Evolutionary conservation across 2,113 vertebrate species (phyloP).

Genomic region (Crotophaga sulcirostris): DNA sequence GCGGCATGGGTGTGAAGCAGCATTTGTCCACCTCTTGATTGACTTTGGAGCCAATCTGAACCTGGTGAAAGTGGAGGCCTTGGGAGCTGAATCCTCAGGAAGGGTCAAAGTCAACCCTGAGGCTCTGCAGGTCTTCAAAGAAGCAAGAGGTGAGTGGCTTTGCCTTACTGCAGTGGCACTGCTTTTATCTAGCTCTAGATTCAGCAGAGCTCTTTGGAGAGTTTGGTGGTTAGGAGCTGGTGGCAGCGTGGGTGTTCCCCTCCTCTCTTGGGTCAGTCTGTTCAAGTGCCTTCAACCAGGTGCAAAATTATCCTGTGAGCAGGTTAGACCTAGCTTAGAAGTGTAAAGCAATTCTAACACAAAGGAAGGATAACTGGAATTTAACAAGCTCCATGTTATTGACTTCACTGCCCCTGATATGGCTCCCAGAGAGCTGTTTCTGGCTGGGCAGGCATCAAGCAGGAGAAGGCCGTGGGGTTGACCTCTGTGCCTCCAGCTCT

Average conservation of each 20-base stretch:
- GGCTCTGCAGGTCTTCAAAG: slow-evolving; percentile 82
- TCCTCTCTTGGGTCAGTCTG: not conserved
- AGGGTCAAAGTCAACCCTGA: slow-evolving; percentile 85
- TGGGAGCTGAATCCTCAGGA: slow-evolving; percentile 72
- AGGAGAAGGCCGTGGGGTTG: not conserved
- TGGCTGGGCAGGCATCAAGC: not conserved
- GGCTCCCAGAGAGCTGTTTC: not conserved
- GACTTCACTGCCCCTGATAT: not conserved
- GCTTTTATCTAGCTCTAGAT: not conserved
- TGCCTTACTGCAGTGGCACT: not conserved
- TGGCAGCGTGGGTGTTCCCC: not conserved
- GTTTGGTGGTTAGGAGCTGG: not conserved
- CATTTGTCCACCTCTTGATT: slow-evolving; percentile 85
- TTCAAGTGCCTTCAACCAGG: not conserved
- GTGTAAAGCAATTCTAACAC: not conserved
- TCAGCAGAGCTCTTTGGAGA: not conserved
- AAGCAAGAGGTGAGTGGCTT: slow-evolving; percentile 86
- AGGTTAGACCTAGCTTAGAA: not conserved
- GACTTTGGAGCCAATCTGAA: slow-evolving; percentile 89
- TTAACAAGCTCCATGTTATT: no score
- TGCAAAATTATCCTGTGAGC: not conserved
- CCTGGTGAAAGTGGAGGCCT: slow-evolving; percentile 82
- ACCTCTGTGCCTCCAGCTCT: not conserved
- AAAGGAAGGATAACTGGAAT: not conserved
- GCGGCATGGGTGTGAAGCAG: slow-evolving; percentile 85